Conservation (phyloP, 1,140 invertebrate species). For the Panagrolaimus sp. region DNA sequence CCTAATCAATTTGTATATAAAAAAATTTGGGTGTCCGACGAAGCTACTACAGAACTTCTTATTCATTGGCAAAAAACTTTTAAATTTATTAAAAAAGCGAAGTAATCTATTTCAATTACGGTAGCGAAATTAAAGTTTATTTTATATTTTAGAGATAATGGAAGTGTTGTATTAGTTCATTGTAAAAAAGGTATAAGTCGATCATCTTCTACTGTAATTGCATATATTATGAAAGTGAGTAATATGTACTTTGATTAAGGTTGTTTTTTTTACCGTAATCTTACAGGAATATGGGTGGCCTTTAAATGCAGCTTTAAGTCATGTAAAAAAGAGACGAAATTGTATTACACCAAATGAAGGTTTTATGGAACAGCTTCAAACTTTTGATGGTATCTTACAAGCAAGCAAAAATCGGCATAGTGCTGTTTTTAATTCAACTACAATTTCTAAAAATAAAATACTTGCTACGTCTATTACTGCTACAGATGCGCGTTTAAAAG, state of each 20-base stretch:
- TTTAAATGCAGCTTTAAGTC: constrained; percentile 76
- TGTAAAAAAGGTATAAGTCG: constrained; percentile 98
- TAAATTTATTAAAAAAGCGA: constrained; percentile 88
- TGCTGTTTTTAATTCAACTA: constrained; percentile 42
- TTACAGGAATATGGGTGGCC: constrained; percentile 96
- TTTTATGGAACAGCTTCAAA: constrained; percentile 86
- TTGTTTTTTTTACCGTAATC: constrained; percentile 59
- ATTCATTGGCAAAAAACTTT: constrained; percentile 95
- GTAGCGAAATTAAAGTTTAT: constrained; percentile 28
- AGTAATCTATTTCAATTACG: constrained; percentile 62
- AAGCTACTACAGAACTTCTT: constrained; percentile 86
- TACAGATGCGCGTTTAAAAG: background rate
- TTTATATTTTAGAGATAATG: constrained; percentile 65
- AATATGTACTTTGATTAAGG: constrained; percentile 74
- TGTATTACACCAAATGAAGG: constrained; percentile 92
- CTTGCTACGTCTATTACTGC: no score
- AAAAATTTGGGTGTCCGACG: constrained; percentile 91
- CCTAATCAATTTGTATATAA: constrained; percentile 90
- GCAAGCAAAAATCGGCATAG: constrained; percentile 47
- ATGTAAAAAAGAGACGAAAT: constrained; percentile 79
- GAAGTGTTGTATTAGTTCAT: constrained; percentile 87
- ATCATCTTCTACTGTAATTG: constrained; percentile 82
- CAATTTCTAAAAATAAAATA: background rate
- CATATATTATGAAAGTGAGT: constrained; percentile 78
- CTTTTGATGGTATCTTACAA: constrained; percentile 70